Percentiles rank a stretch among this genome's conserved stretches.
Evolutionary conservation across 2,797 vertebrate genomes (phyloP).

Genomic region (Euthynnus affinis): DNA sequence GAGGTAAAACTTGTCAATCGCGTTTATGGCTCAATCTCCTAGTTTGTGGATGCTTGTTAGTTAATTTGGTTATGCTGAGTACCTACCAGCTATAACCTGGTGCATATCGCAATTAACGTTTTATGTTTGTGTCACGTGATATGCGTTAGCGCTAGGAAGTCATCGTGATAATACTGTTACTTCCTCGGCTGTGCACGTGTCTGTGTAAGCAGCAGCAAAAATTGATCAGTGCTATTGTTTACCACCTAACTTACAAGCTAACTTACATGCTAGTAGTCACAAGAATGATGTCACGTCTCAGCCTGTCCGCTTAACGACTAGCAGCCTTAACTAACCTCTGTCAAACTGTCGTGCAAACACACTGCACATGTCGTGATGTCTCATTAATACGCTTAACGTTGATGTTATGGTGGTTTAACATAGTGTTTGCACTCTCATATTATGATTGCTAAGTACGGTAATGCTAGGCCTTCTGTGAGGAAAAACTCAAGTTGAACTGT

Average conservation of each 20-base stretch:
- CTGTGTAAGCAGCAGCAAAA: too few relatives aligned
- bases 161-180: too few relatives aligned
- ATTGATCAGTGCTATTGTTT: not conserved
- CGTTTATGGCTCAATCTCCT: not conserved
- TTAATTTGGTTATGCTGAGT: not conserved
- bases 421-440: not conserved
- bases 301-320: not conserved
- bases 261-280: too few relatives aligned
- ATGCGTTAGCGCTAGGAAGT: too few relatives aligned
- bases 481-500: not conserved
- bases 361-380: not conserved
- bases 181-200: too few relatives aligned
- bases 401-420: not conserved
- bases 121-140: not conserved
- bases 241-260: not conserved
- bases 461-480: too few relatives aligned
- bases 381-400: accelerated
- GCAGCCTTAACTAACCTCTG: not conserved
- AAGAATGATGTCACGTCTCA: not conserved
- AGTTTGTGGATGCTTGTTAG: too few relatives aligned
- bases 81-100: not conserved
- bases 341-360: not conserved
- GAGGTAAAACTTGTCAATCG: not conserved
- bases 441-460: too few relatives aligned
- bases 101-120: not conserved